A percentile compares a stretch with the other conserved stretches of the same genome.
These are phyloP conservation scores for Parapristionchus giblindavisi DNA, from an alignment of 2,888 invertebrate genomes.

Conservation along the genomic window DNA sequence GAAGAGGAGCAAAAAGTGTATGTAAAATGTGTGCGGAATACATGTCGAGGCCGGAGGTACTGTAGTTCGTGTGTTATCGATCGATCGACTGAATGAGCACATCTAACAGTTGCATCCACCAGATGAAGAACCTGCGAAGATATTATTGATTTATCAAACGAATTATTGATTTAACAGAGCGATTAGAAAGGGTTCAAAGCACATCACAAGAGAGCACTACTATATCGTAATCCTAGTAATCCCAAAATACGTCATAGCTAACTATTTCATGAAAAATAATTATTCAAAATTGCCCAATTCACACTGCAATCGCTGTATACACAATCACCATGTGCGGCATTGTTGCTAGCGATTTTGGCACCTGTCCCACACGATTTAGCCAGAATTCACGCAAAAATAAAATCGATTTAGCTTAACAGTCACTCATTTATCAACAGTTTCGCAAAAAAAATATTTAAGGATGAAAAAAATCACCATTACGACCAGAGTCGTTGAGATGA, in stretches of 20 bases:
- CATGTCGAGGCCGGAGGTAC: too few species aligned
- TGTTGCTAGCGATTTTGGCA: not conserved
- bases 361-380: not conserved
- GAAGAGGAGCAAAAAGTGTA: too few species aligned
- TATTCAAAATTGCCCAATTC: too few species aligned
- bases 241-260: too few species aligned
- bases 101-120: conserved; percentile 33
- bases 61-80: not conserved
- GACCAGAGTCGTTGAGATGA: not conserved
- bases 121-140: conserved; percentile 19
- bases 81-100: not conserved
- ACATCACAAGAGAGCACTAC: too few species aligned
- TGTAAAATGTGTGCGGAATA: too few species aligned
- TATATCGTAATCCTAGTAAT: not conserved
- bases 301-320: too few species aligned
- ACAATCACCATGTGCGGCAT: too few species aligned
- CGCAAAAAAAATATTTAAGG: not conserved
- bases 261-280: too few species aligned
- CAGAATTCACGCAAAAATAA: not conserved
- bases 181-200: too few species aligned
- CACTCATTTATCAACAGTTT: not conserved
- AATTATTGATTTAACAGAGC: too few species aligned
- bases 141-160: not conserved
- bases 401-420: too few species aligned
- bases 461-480: conserved; percentile 14